These are phyloP conservation scores for Cactoblastis cactorum DNA, from an alignment of 2,888 invertebrate species.

Conservation along the genomic window DNA sequence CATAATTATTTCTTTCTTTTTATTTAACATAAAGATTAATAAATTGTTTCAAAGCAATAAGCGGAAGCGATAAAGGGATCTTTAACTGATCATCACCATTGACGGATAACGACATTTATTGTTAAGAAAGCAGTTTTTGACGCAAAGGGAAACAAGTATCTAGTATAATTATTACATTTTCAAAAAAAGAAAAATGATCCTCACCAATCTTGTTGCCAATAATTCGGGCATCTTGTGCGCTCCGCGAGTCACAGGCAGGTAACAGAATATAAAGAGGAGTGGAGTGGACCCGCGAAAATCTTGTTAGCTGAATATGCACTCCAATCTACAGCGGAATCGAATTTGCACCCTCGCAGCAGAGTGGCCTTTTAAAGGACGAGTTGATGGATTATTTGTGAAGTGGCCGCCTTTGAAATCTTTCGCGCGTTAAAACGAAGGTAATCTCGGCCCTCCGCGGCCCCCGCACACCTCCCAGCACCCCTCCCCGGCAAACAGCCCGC, in stretches of 20 bases:
- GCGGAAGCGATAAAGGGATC: too few species aligned
- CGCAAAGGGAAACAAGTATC: too few species aligned
- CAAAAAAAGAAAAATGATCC: too few species aligned
- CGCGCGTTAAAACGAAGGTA: slow-evolving; percentile 78
- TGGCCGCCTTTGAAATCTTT: slow-evolving; percentile 76
- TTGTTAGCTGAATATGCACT: slow-evolving; percentile 73
- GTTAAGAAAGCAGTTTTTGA: too few species aligned
- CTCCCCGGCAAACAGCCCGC: slow-evolving; percentile 46
- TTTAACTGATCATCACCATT: too few species aligned
- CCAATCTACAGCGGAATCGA: slow-evolving; percentile 67
- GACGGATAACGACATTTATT: too few species aligned
- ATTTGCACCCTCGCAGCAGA: slow-evolving; percentile 52
- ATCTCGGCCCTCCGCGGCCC: slow-evolving; percentile 48
- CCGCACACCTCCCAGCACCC: slow-evolving; percentile 22
- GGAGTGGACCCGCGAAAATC: slow-evolving; percentile 37
- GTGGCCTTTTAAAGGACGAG: slow-evolving; percentile 55
- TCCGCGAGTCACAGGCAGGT: slow-evolving; percentile 16
- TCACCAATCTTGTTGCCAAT: background rate
- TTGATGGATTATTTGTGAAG: slow-evolving; percentile 78
- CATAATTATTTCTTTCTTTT: too few species aligned
- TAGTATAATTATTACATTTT: too few species aligned
- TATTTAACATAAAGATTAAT: too few species aligned
- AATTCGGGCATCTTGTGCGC: slow-evolving; percentile 15
- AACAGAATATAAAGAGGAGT: slow-evolving; percentile 25
- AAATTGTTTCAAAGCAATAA: too few species aligned